A percentile compares a stretch with the other conserved stretches of the same genome.
These are phyloP conservation scores for Halcyon senegalensis DNA, from an alignment of 2,113 vertebrate genomes.

Conservation along the genomic window DNA sequence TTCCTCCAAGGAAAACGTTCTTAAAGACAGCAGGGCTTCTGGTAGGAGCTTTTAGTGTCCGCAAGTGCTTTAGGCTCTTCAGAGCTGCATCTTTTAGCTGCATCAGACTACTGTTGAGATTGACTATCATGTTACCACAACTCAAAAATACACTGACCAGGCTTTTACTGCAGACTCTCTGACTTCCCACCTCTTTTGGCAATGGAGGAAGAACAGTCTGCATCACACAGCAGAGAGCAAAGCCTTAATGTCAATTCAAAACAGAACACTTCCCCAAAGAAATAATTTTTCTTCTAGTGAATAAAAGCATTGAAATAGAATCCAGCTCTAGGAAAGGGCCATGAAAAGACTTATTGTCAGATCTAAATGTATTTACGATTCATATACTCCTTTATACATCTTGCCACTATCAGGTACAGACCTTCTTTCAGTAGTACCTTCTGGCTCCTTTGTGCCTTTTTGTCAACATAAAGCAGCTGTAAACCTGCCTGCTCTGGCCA, in stretches of 20 bases:
- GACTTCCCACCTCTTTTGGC: not conserved
- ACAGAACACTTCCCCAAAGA: not conserved
- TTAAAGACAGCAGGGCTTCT: not conserved
- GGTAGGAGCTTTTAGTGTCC: not conserved
- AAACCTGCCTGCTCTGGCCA: conserved; percentile 38
- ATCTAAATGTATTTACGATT: not conserved
- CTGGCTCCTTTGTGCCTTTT: conserved; percentile 34
- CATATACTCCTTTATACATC: not conserved
- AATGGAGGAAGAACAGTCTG: not conserved
- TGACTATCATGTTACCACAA: not conserved
- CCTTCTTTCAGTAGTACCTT: not conserved
- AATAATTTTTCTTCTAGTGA: not conserved
- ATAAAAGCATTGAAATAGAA: not conserved
- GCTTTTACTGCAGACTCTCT: not conserved
- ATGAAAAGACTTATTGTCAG: not conserved
- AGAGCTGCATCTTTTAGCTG: not conserved
- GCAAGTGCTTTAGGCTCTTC: not conserved
- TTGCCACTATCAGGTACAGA: not conserved
- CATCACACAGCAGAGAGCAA: not conserved
- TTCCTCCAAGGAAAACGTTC: not conserved
- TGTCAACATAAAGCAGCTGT: not conserved
- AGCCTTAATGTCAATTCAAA: not conserved
- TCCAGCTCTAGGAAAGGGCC: not conserved
- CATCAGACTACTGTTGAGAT: not conserved
- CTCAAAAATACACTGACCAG: not conserved